A percentile compares a stretch with the other conserved stretches of the same genome.
These are phyloP conservation scores for Ophioninae sp. DNA, from an alignment of 2,888 invertebrate species.

Conservation along the genomic window DNA sequence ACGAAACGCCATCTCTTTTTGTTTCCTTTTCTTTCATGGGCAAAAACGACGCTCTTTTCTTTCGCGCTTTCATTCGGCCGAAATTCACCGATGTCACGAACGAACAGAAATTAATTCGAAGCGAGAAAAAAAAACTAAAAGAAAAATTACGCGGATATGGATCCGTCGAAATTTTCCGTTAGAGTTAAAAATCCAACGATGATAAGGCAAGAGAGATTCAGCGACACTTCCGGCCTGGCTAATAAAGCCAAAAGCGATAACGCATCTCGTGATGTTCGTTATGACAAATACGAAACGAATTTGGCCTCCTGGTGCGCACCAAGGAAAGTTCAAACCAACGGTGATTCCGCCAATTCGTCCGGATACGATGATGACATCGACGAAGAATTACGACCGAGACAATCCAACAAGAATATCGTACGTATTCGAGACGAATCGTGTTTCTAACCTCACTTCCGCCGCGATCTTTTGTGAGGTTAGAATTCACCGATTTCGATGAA, in stretches of 20 bases:
- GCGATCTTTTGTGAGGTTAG: neutral
- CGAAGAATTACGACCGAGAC: constrained; percentile 36
- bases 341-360: constrained; percentile 27
- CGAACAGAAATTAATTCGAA: neutral
- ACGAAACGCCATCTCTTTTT: constrained; percentile 29
- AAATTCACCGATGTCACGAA: constrained; percentile 16
- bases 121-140: constrained; percentile 32
- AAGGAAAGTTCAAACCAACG: constrained; percentile 55
- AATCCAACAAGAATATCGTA: constrained; percentile 33
- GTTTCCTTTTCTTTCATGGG: neutral
- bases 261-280: constrained; percentile 20
- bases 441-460: neutral
- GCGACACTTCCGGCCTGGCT: constrained; percentile 14
- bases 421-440: neutral
- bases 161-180: constrained; percentile 60
- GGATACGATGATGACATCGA: constrained; percentile 29
- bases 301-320: constrained; percentile 62
- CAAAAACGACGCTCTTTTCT: constrained; percentile 37
- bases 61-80: constrained; percentile 15
- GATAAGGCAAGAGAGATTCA: constrained; percentile 55
- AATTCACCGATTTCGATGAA: neutral
- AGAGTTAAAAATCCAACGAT: constrained; percentile 51
- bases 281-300: constrained; percentile 34
- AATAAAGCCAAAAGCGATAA: constrained; percentile 6
- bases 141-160: constrained; percentile 35